These are phyloP conservation scores for Indicator indicator DNA, from an alignment of 2,113 vertebrate genomes.

Conservation along the genomic window DNA sequence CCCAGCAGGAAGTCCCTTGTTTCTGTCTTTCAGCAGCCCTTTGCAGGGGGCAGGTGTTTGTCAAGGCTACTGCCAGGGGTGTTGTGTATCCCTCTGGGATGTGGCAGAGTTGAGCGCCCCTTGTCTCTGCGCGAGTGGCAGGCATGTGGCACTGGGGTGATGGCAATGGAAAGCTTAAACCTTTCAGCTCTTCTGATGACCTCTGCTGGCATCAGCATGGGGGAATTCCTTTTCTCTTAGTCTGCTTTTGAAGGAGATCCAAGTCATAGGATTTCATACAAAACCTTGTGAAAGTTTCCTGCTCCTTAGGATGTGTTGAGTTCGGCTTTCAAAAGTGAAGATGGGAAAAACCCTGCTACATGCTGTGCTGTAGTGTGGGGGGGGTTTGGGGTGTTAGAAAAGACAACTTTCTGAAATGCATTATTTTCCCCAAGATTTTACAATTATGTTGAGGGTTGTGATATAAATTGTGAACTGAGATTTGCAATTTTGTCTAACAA, in stretches of 20 bases:
- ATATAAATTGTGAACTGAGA: neutral
- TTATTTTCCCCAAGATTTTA: neutral
- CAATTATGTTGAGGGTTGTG: neutral
- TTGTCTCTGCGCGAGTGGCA: neutral
- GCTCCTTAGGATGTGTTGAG: neutral
- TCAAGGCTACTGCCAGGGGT: neutral
- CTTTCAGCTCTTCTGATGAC: conserved; percentile 59
- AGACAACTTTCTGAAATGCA: neutral
- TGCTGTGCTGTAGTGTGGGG: neutral
- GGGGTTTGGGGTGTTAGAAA: neutral
- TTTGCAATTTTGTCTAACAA: neutral
- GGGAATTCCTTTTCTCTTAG: conserved; percentile 42
- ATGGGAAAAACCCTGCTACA: neutral
- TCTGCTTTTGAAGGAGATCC: conserved; percentile 60
- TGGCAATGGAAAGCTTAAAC: conserved; percentile 44
- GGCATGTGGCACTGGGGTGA: neutral
- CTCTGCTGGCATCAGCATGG: conserved; percentile 60
- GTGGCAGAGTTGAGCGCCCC: accelerated
- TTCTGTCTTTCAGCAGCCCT: neutral
- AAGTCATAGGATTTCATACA: conserved; percentile 23
- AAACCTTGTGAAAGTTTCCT: neutral
- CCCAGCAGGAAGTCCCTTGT: neutral
- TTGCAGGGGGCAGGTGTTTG: neutral
- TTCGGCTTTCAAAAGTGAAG: conserved; percentile 16
- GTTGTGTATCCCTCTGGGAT: neutral